Conservation (phyloP, 1,140 invertebrate species). For the Wiebesia pumilae region DNA sequence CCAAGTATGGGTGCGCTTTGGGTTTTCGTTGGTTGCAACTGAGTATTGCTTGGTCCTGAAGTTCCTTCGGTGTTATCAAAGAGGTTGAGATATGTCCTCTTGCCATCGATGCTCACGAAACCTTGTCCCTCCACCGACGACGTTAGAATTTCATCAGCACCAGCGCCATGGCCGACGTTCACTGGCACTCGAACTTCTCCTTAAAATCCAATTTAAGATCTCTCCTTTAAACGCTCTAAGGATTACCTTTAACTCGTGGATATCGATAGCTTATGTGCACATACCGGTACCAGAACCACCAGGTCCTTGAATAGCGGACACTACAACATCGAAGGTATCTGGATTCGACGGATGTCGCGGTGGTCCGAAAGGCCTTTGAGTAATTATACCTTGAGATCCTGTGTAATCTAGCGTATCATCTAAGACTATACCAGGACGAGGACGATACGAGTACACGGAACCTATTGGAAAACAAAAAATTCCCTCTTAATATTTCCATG, state of each 20-base stretch:
- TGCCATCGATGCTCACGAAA: constrained; percentile 94
- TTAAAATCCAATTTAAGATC: constrained; percentile 1
- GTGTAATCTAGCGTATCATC: constrained; percentile 80
- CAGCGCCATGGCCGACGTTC: constrained; percentile 63
- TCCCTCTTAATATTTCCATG: too few relatives aligned
- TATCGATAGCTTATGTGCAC: background rate
- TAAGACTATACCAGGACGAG: constrained; percentile 86
- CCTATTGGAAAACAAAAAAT: constrained; percentile 46
- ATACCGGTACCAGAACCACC: constrained; percentile 73
- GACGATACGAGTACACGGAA: constrained; percentile 77
- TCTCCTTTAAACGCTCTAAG: background rate
- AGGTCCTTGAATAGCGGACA: constrained; percentile 90
- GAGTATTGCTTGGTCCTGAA: constrained; percentile 60
- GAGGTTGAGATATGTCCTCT: constrained; percentile 90
- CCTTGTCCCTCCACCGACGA: constrained; percentile 85
- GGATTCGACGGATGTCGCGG: constrained; percentile 75
- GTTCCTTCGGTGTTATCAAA: constrained; percentile 78
- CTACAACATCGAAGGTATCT: constrained; percentile 91
- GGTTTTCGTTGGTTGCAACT: constrained; percentile 66
- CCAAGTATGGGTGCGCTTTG: constrained; percentile 65
- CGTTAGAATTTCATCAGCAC: constrained; percentile 83
- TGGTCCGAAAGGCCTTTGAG: constrained; percentile 69
- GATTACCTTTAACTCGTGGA: background rate
- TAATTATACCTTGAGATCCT: constrained; percentile 68
- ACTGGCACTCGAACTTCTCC: constrained; percentile 69